Base-by-base conservation (phyloP, 2,888 invertebrate species). In the Acleris laterana region DNA sequence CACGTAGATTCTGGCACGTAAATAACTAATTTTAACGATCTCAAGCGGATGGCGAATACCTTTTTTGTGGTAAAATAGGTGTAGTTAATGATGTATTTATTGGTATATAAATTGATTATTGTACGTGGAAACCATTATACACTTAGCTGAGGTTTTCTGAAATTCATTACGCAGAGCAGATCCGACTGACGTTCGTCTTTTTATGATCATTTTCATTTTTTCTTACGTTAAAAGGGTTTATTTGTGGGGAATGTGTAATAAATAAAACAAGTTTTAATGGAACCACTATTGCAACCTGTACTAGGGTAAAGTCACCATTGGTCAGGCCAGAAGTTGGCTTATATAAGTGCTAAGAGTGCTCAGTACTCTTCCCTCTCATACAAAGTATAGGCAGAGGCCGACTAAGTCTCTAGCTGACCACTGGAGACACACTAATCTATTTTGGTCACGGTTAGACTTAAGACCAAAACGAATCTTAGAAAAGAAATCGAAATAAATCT, bases 1-100 rank as follows among this genome's bases (percentile, higher is more conserved):
- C 63, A 64, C 53, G 64, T 64, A 64, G 64, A 59, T 64, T 62
- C 57, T 42, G 52, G 61, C 66, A 66, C 61, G 66, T 66, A 66
- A 62, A 66, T 56, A 57, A 48, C 62, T 66, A 66, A 66, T 66
- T 66, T 61, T 52, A 66, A 50, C 55, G 61, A 66, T 57, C 60
- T 20, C 56, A 48, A 58, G 32, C 51, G 57, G 62, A 62, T 57
- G 51, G 32, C 51, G n/a, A 46, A 46, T 17, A 66, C 50, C 38
- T 28, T 66, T 66, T 66, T 66, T 66, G 61, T 52, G 62, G 56
- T 38, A 46, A 66, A 66, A 62, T 61, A 57, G 66, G 56, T 62
- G 62, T 57, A 52, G 50, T 48, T 66, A 66, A 66, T 62, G 57
- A 66, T 62, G 66, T 61, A 66, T 66, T 62, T 62, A 66, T 66